phyloP scores from a whole-genome alignment of 2,888 invertebrate genomes.

The Pomacea canaliculata region DNA sequence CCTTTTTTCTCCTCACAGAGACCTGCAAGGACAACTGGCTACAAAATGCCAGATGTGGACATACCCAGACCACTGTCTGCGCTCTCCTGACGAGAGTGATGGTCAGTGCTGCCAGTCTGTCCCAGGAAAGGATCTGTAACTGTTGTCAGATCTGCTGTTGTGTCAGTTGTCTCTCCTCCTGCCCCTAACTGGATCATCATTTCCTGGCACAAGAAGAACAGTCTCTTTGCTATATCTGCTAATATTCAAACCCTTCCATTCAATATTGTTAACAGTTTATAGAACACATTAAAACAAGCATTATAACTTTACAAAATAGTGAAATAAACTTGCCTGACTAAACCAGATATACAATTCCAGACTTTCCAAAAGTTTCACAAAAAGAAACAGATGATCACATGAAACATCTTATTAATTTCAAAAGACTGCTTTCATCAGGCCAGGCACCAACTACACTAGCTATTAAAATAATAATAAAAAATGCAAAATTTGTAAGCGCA shows the following conservation, averaged over 20 bases:
- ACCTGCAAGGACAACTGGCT: too few relatives aligned
- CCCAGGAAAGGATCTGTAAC: conserved; percentile 63
- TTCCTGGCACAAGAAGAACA: conserved; percentile 29
- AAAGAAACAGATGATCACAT: too few relatives aligned
- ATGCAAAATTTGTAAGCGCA: too few relatives aligned
- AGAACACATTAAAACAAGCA: not conserved
- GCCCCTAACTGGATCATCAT: conserved; percentile 36
- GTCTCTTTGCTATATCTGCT: not conserved
- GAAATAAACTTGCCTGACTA: too few relatives aligned
- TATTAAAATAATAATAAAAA: too few relatives aligned
- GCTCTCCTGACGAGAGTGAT: conserved; percentile 92
- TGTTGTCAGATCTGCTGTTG: conserved; percentile 55
- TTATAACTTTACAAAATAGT: too few relatives aligned
- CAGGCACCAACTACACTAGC: too few relatives aligned
- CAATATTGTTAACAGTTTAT: not conserved
- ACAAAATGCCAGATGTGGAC: conserved; percentile 10
- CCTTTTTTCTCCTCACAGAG: too few relatives aligned
- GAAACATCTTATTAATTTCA: too few relatives aligned
- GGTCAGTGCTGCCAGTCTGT: conserved; percentile 72
- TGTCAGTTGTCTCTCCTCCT: conserved; percentile 24
- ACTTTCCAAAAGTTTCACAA: too few relatives aligned
- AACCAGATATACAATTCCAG: too few relatives aligned
- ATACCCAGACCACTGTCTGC: conserved; percentile 91
- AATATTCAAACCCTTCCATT: not conserved
- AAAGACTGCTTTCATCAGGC: too few relatives aligned